Base-by-base conservation (phyloP, 2,113 vertebrate species). In the Mugil cephalus region DNA sequence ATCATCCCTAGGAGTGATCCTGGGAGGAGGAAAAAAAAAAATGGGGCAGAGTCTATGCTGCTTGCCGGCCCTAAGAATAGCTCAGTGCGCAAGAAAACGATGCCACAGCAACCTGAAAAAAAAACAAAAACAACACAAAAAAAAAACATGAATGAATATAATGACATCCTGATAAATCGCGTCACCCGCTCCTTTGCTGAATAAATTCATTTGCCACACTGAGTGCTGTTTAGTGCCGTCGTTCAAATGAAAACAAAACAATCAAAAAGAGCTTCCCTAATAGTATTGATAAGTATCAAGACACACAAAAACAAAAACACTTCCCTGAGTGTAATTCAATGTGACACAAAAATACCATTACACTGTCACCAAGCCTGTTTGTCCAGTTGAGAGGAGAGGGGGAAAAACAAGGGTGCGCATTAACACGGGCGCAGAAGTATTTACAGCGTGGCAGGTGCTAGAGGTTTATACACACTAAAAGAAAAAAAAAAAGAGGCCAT, bases 21-120 rank as follows among this genome's bases (percentile, higher is more conserved):
- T 74, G 73, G 68, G 74, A 77, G 80, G 77, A 18, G 24, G n/a
- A n/a, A 30, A 30, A 30, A 76, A 30, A 30, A 77, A 89, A 92
- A 88, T 89, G 87, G 88, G 81, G 80, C 84, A 87, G 84, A 84
- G 80, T 86, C 73, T 85, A 81, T 77, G 89, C 69, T 77, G 75
- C 74, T 77, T 54, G 72, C 76, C 48, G 78, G 68, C 85, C 82
- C 89, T 94, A 89, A 88, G 91, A 86, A 93, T 88, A 94, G 92
- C 86, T 83, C 86, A 51, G 69, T 83, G 79, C 74, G 69, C 87
- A 89, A 69, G 80, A 76, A 87, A 88, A 91, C 79, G 62, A 85
- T 74, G 83, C 85, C 56, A 58, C 66, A 69, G 84, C 82, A 85
- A 82, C 82, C 84, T 69, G 67, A 88, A 30, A 86, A 71, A 82